A percentile compares a stretch with the other conserved stretches of the same genome.
phyloP scores from a whole-genome alignment of 2,888 invertebrate genomes.

The Cheilosia variabilis region DNA sequence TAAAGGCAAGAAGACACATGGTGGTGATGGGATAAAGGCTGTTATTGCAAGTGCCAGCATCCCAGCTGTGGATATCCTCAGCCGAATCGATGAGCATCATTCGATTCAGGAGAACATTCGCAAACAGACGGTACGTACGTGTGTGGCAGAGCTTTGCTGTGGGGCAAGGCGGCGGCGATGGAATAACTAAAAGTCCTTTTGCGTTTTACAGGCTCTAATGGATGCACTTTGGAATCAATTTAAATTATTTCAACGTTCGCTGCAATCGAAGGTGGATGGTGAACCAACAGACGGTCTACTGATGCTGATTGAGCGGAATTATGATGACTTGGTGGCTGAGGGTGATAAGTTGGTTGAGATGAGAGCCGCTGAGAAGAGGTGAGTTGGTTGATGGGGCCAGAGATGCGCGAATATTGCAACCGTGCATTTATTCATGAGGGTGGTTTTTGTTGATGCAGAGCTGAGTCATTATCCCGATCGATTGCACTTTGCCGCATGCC shows the following conservation, averaged over 20 bases:
- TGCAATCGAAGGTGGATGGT: conserved; percentile 81
- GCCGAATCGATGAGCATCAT: conserved; percentile 81
- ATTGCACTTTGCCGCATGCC: neutral
- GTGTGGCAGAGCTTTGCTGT: neutral
- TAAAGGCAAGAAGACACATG: conserved; percentile 50
- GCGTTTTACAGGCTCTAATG: conserved; percentile 75
- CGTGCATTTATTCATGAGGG: conserved; percentile 5
- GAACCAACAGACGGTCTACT: conserved; percentile 81
- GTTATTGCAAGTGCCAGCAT: conserved; percentile 79
- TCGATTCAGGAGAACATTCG: conserved; percentile 81
- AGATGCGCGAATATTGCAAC: neutral
- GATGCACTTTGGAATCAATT: conserved; percentile 83
- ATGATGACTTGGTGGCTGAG: conserved; percentile 82
- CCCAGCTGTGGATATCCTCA: conserved; percentile 80
- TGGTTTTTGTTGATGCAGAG: neutral
- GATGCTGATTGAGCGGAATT: conserved; percentile 83
- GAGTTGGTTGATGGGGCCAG: conserved; percentile 7
- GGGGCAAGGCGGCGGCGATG: no score
- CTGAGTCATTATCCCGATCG: neutral
- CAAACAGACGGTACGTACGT: conserved; percentile 79
- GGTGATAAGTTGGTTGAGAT: conserved; percentile 82
- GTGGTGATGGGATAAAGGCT: conserved; percentile 76
- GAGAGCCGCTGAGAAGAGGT: conserved; percentile 81
- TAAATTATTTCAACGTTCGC: conserved; percentile 81
- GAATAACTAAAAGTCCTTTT: conserved; percentile 5